Evolutionary conservation across 2,797 vertebrate species (phyloP).

Genomic region (Micromesistius poutassou): DNA sequence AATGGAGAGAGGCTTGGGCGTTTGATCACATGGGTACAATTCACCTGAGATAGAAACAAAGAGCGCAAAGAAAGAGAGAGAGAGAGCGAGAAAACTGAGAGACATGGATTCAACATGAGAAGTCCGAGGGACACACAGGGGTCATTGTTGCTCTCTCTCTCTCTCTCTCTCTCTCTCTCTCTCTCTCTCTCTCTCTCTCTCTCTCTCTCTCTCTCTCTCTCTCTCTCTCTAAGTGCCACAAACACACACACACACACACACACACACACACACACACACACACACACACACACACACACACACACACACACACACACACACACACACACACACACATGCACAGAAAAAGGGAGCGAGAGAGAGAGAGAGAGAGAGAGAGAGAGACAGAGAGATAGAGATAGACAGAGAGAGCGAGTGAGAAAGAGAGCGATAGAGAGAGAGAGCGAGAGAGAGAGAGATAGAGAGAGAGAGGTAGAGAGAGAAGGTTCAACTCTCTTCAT

Average conservation of each 20-base stretch:
- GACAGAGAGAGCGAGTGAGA: too few relatives aligned
- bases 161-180: slow-evolving; percentile 6
- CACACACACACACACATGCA: too few relatives aligned
- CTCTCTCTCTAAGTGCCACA: slow-evolving; percentile 12
- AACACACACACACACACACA: too few relatives aligned
- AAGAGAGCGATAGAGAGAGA: neutral
- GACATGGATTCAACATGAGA: slow-evolving; percentile 73
- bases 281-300: too few relatives aligned
- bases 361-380: neutral
- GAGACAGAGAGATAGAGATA: too few relatives aligned
- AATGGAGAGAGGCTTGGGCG: slow-evolving; percentile 79
- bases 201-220: too few relatives aligned
- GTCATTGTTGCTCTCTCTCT: slow-evolving; percentile 68
- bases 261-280: too few relatives aligned
- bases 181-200: neutral
- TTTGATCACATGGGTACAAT: slow-evolving; percentile 84
- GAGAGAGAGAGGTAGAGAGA: neutral
- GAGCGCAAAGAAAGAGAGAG: slow-evolving; percentile 75
- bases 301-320: too few relatives aligned
- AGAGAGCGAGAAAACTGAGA: slow-evolving; percentile 62
- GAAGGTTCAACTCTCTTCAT: slow-evolving; percentile 39
- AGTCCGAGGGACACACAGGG: slow-evolving; percentile 68
- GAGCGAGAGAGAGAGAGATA: neutral
- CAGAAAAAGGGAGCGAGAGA: too few relatives aligned
- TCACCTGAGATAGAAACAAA: slow-evolving; percentile 84